phyloP scores from a whole-genome alignment of 2,888 invertebrate genomes.

The Drosophila niveifrons region DNA sequence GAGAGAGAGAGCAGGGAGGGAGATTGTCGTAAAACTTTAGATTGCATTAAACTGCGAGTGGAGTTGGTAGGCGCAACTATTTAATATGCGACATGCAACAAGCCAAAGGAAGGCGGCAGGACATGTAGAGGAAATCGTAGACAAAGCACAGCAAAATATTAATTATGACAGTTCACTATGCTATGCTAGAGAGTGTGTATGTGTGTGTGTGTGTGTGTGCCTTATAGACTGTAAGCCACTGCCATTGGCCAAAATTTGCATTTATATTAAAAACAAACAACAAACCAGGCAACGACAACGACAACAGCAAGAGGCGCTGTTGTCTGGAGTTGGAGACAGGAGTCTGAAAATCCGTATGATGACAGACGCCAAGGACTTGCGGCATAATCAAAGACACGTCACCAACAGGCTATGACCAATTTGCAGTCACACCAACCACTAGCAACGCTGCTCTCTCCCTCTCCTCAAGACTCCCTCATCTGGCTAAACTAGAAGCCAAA shows the following conservation, averaged over 20 bases:
- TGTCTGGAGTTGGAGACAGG: slow-evolving; percentile 11
- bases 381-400: slow-evolving; percentile 81
- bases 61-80: slow-evolving; percentile 54
- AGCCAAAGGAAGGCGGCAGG: slow-evolving; percentile 35
- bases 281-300: slow-evolving; percentile 50
- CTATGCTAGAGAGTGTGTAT: slow-evolving; percentile 5
- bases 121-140: slow-evolving; percentile 57
- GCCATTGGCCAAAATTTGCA: slow-evolving; percentile 78
- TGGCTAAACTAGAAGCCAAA: slow-evolving; percentile 67
- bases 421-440: slow-evolving; percentile 52
- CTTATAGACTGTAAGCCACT: slow-evolving; percentile 44
- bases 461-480: background rate
- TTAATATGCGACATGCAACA: slow-evolving; percentile 74
- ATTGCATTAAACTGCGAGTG: slow-evolving; percentile 63
- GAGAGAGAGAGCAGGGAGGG: background rate
- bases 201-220: slow-evolving; percentile 28
- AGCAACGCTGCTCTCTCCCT: background rate
- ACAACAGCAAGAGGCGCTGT: slow-evolving; percentile 31
- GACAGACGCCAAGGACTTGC: slow-evolving; percentile 77
- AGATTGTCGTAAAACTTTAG: slow-evolving; percentile 61
- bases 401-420: slow-evolving; percentile 78
- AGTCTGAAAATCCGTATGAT: slow-evolving; percentile 48
- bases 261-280: slow-evolving; percentile 82
- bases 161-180: slow-evolving; percentile 72
- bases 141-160: slow-evolving; percentile 73